Base-by-base conservation (phyloP, 2,797 vertebrate species). In the Morelia viridis region DNA sequence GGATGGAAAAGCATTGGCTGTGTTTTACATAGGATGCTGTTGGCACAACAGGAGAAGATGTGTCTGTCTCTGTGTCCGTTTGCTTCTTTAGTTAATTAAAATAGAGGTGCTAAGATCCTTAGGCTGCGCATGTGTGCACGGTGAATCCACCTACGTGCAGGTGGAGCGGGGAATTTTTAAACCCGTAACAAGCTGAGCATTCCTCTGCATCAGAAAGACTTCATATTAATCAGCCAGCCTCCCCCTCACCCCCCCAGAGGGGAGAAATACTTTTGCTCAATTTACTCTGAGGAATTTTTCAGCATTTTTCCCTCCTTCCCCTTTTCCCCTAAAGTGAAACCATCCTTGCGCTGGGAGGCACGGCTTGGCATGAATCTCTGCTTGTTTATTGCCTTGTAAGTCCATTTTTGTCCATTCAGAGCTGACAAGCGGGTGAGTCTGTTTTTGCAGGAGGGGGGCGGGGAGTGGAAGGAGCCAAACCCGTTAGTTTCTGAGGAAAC, bases 251-350 rank as follows among this genome's bases (percentile, higher is more conserved):
- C 93, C 94, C 94, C 50, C 50, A 53, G 50, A 94, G 96, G 96
- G 95, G 95, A 94, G 96, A 95, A 93, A 96, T 95, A 91, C 92
- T 93, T 97, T 95, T 96, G 96, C 95, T 96, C 93, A 90, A 94
- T 94, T 96, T 96, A 94, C 94, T 96, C 91, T 8, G 93, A 96
- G 96, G 96, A 96, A 96, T 96, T 96, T 96, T 86, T n/a, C 94
- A 95, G 56, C 90, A 90, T 95, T 96, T 95, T 10, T 17, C 68
- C 68, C 17, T 76, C 68, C 68, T 76, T 76, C 35, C 35, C 22
- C 12, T 22, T 53, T 50, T 4, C n/a, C 64, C 46, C 95, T 95
- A 95, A 95, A 96, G 93, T 95, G 94, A 96, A 96, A 94, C 94
- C 94, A 88, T 89, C 91, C 96, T 92, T 96, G 95, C 94, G 94